Conservation (phyloP, 1,140 invertebrate genomes). For the Teleopsis dalmanni region DNA sequence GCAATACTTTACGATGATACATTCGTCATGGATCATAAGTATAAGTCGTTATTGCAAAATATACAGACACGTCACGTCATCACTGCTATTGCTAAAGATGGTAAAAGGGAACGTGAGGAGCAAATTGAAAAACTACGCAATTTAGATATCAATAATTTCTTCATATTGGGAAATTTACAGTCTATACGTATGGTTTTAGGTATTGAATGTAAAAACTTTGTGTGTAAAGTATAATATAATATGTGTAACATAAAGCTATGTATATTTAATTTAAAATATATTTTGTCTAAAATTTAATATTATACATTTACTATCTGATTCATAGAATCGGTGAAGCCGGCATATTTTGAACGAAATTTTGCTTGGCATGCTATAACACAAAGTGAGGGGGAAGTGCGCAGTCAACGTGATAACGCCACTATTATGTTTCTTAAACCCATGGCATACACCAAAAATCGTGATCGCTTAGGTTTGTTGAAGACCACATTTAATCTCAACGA, state of each 20-base stretch:
- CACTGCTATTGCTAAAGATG: slow-evolving; percentile 52
- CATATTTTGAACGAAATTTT: slow-evolving; percentile 48
- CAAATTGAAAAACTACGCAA: slow-evolving; percentile 67
- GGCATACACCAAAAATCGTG: slow-evolving; percentile 52
- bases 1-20: slow-evolving; percentile 82
- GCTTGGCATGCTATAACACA: slow-evolving; percentile 61
- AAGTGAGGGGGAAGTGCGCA: slow-evolving; percentile 59
- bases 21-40: slow-evolving; percentile 88
- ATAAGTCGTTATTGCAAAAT: slow-evolving; percentile 79
- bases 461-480: slow-evolving; percentile 57
- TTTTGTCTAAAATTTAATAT: neutral
- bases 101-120: slow-evolving; percentile 48
- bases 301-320: neutral
- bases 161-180: slow-evolving; percentile 63
- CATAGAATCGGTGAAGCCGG: slow-evolving; percentile 38
- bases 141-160: slow-evolving; percentile 82
- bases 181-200: slow-evolving; percentile 63
- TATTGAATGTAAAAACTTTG: slow-evolving; percentile 2
- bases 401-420: slow-evolving; percentile 60
- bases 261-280: neutral
- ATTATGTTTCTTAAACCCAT: slow-evolving; percentile 60
- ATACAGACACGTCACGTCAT: slow-evolving; percentile 81
- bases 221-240: neutral
- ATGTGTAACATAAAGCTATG: neutral
- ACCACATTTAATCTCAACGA: slow-evolving; percentile 61